Base-by-base conservation (phyloP, 2,797 vertebrate species). In the Poecilia gillii region DNA sequence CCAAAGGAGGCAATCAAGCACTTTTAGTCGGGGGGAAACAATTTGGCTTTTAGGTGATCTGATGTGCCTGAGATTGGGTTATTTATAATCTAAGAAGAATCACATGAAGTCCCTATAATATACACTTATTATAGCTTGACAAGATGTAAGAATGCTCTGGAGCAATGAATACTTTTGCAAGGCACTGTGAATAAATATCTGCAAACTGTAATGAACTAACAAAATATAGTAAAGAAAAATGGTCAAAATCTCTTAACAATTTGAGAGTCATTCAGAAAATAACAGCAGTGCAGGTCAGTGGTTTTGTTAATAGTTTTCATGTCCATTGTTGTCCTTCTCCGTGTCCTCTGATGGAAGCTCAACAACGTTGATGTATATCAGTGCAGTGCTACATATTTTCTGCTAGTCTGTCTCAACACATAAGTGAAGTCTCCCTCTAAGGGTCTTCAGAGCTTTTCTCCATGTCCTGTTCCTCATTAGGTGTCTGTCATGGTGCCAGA, bases 391-490 rank as follows among this genome's bases (percentile, higher is more conserved):
- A 51, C 82, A 77, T 80, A 75, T 84, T 88, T 79, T 86, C 76
- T 84, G 73, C 85, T 62, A 59, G 78, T 91, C 78, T 86, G 81
- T 81, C 78, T 82, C 76, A 1, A 66, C 33, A 66, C 33, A 39
- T 1, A 3, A 18, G 16, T 6, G 18, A 39, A 88, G 72, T 83
- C 88, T 92, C 88, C 86, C 89, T 85, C 85, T 84, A 82, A 39
- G 84, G 92, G 87, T 93, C 90, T 84, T 92, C 84, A 53, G 84
- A 87, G 87, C 47, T 87, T 91, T 92, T 86, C 81, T 93, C 81
- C 90, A 91, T 66, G 90, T 92, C 89, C 92, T 95, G 95, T 93
- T 95, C 91, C 92, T 95, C 90, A 94, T 95, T 94, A 94, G 88
- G 78, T 85, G 75, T 89, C 90, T 94, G 91, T 93, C 93, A 89